These are phyloP conservation scores for Phyllopteryx taeniolatus DNA, from an alignment of 2,113 vertebrate genomes.

Conservation along the genomic window DNA sequence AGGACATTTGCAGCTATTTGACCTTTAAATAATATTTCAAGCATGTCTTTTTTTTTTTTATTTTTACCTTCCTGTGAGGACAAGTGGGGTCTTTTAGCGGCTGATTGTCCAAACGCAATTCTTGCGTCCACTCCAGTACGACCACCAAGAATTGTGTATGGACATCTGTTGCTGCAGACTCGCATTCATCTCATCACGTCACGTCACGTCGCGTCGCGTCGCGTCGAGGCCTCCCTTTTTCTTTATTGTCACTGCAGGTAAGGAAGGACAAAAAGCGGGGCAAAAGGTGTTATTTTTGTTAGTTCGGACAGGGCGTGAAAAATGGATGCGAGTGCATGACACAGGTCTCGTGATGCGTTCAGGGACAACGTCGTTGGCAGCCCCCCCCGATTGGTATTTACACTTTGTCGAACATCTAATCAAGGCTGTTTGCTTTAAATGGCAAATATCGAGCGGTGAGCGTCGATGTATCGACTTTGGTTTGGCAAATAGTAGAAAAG, in stretches of 20 bases:
- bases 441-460: constrained; percentile 60
- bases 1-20: background rate
- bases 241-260: constrained; percentile 1
- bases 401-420: constrained; percentile 70
- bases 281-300: constrained; percentile 7
- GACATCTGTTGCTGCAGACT: constrained; percentile 99
- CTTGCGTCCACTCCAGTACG: constrained; percentile 88
- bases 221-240: constrained; percentile 28
- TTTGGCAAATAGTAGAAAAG: constrained; percentile 53
- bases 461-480: constrained; percentile 66
- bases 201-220: constrained; percentile 47
- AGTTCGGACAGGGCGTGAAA: constrained; percentile 43
- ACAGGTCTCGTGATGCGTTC: constrained; percentile 8
- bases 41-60: constrained; percentile 12
- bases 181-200: constrained; percentile 64
- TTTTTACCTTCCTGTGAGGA: background rate
- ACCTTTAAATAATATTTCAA: background rate
- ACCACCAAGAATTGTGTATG: constrained; percentile 99
- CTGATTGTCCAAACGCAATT: constrained; percentile 99
- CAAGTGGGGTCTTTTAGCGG: constrained; percentile 74
- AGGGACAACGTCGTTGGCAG: constrained; percentile 9
- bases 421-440: constrained; percentile 70
- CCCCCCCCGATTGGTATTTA: constrained; percentile 58
- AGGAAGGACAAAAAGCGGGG: background rate
- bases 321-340: background rate